Conservation (phyloP, 2,888 invertebrate species). For the Notodonta ziczac region DNA sequence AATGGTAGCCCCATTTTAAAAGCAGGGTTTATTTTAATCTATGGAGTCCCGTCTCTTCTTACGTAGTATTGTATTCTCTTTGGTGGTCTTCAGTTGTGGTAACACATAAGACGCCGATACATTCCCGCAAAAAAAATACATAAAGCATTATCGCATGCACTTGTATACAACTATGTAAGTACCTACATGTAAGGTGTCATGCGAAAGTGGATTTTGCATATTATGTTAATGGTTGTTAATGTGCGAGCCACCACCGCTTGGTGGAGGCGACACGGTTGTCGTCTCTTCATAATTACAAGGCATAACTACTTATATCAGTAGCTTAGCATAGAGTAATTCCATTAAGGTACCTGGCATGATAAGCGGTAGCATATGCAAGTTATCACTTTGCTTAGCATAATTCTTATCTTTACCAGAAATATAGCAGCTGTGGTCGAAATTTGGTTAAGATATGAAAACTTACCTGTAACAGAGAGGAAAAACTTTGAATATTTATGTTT, state of each 20-base stretch:
- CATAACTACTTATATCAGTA: too few species aligned
- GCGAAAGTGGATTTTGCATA: constrained; percentile 30
- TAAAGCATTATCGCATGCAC: constrained; percentile 23
- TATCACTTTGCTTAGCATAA: too few species aligned
- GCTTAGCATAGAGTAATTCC: too few species aligned
- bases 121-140: constrained; percentile 4
- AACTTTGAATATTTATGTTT: not conserved
- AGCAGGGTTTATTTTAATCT: too few species aligned
- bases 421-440: not conserved
- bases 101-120: not conserved
- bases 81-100: too few species aligned
- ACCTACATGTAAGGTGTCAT: constrained; percentile 22
- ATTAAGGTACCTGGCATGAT: too few species aligned
- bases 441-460: not conserved
- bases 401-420: not conserved
- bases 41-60: too few species aligned
- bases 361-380: too few species aligned
- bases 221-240: constrained; percentile 18
- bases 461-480: constrained; percentile 4
- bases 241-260: not conserved
- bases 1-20: too few species aligned
- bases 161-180: constrained; percentile 4
- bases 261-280: not conserved
- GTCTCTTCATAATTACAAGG: too few species aligned
- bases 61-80: too few species aligned